These are phyloP conservation scores for Ormyrus nitidulus DNA, from an alignment of 2,888 invertebrate species.

Conservation along the genomic window DNA sequence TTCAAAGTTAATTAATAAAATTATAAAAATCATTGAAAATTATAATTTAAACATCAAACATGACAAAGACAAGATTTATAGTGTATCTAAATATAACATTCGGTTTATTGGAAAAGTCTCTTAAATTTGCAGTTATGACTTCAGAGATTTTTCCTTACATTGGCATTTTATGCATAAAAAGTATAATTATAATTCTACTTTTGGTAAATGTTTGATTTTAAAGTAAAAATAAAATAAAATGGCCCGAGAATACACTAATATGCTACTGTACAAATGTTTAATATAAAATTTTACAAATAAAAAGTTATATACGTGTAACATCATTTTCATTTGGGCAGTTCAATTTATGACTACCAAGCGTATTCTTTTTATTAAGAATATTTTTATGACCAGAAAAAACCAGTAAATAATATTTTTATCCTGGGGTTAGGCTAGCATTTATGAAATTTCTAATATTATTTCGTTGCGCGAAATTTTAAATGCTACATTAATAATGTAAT, in stretches of 20 bases:
- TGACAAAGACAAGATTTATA: background rate
- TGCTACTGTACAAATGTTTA: background rate
- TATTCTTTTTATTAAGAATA: conserved; percentile 2
- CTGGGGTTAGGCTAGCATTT: conserved; percentile 18
- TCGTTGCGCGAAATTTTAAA: conserved; percentile 12
- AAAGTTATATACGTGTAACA: background rate
- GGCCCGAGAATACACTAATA: background rate
- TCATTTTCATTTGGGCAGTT: too few relatives aligned
- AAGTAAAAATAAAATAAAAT: background rate
- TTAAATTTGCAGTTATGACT: conserved; percentile 9
- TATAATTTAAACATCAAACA: background rate
- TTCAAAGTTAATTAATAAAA: too few relatives aligned
- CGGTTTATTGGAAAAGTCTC: background rate
- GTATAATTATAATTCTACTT: background rate
- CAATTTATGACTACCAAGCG: too few relatives aligned
- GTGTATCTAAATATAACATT: conserved; percentile 17
- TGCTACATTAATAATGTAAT: conserved; percentile 11
- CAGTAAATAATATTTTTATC: too few relatives aligned
- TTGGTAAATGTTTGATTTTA: conserved; percentile 1
- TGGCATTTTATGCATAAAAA: conserved; percentile 11
- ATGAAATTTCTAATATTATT: conserved; percentile 12
- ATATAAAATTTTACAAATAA: conserved; percentile 16
- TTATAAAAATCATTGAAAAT: background rate
- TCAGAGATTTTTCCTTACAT: conserved; percentile 18
- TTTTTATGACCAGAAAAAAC: background rate